These are phyloP conservation scores for Habroteleia sp. DNA, from an alignment of 2,888 invertebrate genomes.

Conservation along the genomic window DNA sequence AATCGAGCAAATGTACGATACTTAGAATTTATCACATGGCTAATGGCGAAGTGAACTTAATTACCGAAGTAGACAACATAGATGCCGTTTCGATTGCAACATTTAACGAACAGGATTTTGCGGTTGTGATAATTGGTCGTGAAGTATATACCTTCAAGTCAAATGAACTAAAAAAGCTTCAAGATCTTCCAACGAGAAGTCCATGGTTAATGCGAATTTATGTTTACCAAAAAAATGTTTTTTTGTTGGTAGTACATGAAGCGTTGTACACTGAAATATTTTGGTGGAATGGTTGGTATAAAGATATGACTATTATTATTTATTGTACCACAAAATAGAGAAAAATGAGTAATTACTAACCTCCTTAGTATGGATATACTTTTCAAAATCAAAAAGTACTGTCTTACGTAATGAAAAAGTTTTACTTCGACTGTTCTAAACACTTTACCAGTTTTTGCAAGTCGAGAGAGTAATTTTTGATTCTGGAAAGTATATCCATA, in stretches of 20 bases:
- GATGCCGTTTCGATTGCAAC: constrained; percentile 12
- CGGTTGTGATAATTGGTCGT: constrained; percentile 11
- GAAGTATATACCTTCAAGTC: constrained; percentile 22
- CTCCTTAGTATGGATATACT: too few relatives aligned
- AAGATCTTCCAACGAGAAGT: constrained; percentile 7
- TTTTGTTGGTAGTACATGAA: constrained; percentile 15
- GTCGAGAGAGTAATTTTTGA: too few relatives aligned
- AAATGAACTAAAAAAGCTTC: constrained; percentile 13
- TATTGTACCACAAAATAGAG: too few relatives aligned
- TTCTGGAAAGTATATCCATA: too few relatives aligned
- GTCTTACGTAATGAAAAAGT: too few relatives aligned
- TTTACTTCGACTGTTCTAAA: too few relatives aligned
- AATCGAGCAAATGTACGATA: too few relatives aligned
- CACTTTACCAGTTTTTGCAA: too few relatives aligned
- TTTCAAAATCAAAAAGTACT: too few relatives aligned
- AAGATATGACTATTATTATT: too few relatives aligned
- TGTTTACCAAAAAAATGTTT: constrained; percentile 13
- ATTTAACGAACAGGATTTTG: constrained; percentile 22
- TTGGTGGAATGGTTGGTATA: constrained; percentile 38
- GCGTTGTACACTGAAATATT: constrained; percentile 19
- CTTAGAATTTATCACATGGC: constrained; percentile 28
- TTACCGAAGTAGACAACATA: constrained; percentile 2
- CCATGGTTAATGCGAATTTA: constrained; percentile 11
- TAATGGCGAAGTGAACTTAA: constrained; percentile 19
- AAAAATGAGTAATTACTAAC: too few relatives aligned